Evolutionary conservation across 2,797 vertebrate genomes (phyloP).

Genomic region (Glossophaga mutica): DNA sequence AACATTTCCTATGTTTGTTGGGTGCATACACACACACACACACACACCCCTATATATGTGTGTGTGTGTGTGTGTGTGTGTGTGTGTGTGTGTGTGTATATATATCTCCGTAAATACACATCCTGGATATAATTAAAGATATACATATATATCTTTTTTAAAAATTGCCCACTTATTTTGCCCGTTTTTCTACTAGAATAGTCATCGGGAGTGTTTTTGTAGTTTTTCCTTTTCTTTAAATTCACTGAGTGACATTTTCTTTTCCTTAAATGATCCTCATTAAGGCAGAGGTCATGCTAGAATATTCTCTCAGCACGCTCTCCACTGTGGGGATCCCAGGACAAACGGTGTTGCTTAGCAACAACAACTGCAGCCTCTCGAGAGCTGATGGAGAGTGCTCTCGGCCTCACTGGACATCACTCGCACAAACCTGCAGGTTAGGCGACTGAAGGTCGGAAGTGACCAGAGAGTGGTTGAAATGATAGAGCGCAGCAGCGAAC

Average conservation of each 20-base stretch:
- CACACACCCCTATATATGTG: no score
- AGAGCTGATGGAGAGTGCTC: not conserved
- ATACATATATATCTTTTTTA: no score
- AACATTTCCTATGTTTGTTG: not conserved
- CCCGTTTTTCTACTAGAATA: not conserved
- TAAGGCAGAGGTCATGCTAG: not conserved
- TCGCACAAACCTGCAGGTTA: slow-evolving; percentile 89
- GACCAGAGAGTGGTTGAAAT: slow-evolving; percentile 98
- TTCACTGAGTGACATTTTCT: not conserved
- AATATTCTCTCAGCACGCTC: not conserved
- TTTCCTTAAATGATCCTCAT: not conserved
- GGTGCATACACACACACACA: no score
- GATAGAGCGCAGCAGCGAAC: slow-evolving; percentile 95
- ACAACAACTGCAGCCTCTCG: rapidly evolving
- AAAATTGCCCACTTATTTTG: not conserved
- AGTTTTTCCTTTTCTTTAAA: not conserved
- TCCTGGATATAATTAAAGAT: no score
- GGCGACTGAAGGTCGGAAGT: slow-evolving; percentile 98
- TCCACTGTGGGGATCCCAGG: not conserved
- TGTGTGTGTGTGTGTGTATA: no score
- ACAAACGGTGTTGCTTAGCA: not conserved
- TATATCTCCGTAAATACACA: no score
- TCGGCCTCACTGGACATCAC: not conserved
- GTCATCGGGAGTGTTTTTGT: not conserved
- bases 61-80: no score